phyloP scores from a whole-genome alignment of 1,140 invertebrate genomes.

The Batillaria attramentaria region DNA sequence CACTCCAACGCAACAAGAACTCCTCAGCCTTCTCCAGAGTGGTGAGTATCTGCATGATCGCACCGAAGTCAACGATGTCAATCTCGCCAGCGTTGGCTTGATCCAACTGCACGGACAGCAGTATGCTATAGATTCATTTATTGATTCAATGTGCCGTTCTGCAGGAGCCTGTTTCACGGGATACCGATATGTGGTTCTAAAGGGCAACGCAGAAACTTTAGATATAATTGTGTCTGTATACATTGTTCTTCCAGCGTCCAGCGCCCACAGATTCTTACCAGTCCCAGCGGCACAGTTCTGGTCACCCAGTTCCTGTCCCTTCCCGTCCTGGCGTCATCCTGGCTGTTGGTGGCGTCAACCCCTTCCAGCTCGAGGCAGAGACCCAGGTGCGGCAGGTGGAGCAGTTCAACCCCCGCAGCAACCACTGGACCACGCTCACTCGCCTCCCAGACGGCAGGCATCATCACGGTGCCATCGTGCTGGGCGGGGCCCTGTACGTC shows the following conservation, averaged over 20 bases:
- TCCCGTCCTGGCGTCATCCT: slow-evolving; percentile 31
- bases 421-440: slow-evolving; percentile 39
- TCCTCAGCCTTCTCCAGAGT: background rate
- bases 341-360: slow-evolving; percentile 44
- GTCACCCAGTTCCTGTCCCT: background rate
- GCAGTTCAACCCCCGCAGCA: slow-evolving; percentile 41
- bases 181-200: too few species aligned
- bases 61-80: too few species aligned
- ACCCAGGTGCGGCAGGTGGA: slow-evolving; percentile 35
- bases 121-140: too few species aligned
- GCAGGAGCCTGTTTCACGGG: too few species aligned
- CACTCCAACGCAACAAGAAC: background rate
- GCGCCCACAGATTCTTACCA: too few species aligned
- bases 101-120: too few species aligned
- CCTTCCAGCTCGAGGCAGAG: slow-evolving; percentile 32
- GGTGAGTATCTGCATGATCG: too few species aligned
- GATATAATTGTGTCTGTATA: too few species aligned
- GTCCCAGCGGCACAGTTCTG: background rate
- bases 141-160: too few species aligned
- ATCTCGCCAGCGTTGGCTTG: too few species aligned
- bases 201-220: too few species aligned
- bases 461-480: slow-evolving; percentile 37
- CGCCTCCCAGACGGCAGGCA: slow-evolving; percentile 45
- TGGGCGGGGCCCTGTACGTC: slow-evolving; percentile 44
- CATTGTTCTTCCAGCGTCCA: too few species aligned